Base-by-base conservation (phyloP, 1,140 invertebrate genomes). In the Ostrea edulis region DNA sequence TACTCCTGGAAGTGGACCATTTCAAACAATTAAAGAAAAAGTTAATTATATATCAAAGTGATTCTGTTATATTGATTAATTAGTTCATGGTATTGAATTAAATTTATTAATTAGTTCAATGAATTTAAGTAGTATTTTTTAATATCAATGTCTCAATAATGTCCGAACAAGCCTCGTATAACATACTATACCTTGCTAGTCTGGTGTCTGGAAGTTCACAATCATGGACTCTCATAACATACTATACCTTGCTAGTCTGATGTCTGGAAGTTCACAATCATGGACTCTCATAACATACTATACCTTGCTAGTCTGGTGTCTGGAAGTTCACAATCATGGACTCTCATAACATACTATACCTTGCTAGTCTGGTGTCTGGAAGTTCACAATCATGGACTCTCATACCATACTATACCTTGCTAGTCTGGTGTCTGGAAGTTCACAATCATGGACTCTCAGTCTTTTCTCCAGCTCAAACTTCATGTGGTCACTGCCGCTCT, bases 401-500 rank as follows among this genome's bases (percentile, higher is more conserved):
- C 20, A 17, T 20, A 58, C 9, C 54, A 14, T 55, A 55, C 54
- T 58, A 58, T 58, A 58, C 55, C 55, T 58, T 0, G 55, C 55
- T 20, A 62, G 55, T 62, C 20, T 62, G 7, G 55, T 62, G 55
- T 62, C 14, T 62, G 55, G 55, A 20, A 62, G n/a, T 17, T 62
- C 55, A n/a, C 7, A 0, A 17, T 20, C 14, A 84, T 92, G 85
- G 2, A 86, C 86, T 2, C 92, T 91, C 11, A 91, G 84, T 81
- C 92, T 86, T 62, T 91, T 89, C 52, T 93, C 91, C 7, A 93
- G 85, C 22, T 92, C 90, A 71, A 90, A 92, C 9, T 90, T 89
- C 9, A 92, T 88, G 35, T 93, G 86, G 85, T 93, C 93, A 12
- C 90, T 86, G 85, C 93, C 92, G 44, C 91, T 91, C 82, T 93